Percentiles rank a stretch among this genome's conserved stretches.
These are phyloP conservation scores for Antigone vipio DNA, from an alignment of 2,113 vertebrate species.

Conservation along the genomic window DNA sequence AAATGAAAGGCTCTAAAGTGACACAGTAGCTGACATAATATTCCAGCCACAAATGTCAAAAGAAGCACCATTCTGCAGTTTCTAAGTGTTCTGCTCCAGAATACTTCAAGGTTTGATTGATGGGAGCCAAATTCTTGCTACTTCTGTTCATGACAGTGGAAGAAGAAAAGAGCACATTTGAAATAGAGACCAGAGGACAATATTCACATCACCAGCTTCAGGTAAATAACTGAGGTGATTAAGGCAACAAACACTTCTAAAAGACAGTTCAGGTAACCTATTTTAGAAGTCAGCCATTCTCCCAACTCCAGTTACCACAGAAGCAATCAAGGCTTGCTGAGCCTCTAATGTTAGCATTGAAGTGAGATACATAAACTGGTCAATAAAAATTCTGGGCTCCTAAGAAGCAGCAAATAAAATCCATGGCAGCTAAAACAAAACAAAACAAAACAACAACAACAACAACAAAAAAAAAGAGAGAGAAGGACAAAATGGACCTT, in stretches of 20 bases:
- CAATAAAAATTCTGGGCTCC: not conserved
- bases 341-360: not conserved
- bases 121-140: not conserved
- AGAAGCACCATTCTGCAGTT: not conserved
- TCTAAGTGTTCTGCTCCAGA: not conserved
- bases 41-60: not conserved
- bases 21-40: not conserved
- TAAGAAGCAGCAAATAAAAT: not conserved
- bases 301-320: not conserved
- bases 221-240: not conserved
- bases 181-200: not conserved
- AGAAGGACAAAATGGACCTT: not conserved
- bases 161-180: not conserved
- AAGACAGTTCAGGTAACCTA: not conserved
- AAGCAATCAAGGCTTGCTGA: not conserved
- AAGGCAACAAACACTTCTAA: not conserved
- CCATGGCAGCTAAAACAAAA: not conserved
- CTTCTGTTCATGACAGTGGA: not conserved
- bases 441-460: no score
- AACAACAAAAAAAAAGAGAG: no score
- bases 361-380: not conserved
- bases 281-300: not conserved
- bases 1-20: not conserved
- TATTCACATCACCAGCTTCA: not conserved
- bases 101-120: not conserved